phyloP scores from a whole-genome alignment of 1,140 invertebrate species.

The Uloborus diversus region DNA sequence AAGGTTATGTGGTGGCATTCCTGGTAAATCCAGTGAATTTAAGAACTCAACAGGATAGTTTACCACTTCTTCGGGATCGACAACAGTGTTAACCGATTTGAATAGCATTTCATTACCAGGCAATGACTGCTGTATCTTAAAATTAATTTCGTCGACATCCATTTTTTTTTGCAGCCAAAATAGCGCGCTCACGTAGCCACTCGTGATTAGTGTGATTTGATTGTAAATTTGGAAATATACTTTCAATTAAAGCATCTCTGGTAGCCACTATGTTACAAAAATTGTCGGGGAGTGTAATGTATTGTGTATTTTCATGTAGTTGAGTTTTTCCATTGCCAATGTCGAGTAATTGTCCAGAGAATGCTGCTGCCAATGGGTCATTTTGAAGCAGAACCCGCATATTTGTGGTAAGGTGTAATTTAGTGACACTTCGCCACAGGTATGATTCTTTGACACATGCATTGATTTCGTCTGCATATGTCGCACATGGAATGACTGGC shows the following conservation, averaged over 20 bases:
- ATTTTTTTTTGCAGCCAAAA: slow-evolving; percentile 46
- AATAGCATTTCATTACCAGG: slow-evolving; percentile 56
- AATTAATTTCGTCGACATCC: slow-evolving; percentile 30
- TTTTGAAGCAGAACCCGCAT: slow-evolving; percentile 44
- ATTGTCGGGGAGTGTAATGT: background rate
- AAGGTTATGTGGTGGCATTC: too few relatives aligned
- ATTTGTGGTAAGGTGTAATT: slow-evolving; percentile 48
- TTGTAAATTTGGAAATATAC: background rate
- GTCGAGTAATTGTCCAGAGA: slow-evolving; percentile 14
- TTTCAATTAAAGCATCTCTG: background rate
- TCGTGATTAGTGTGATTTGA: background rate
- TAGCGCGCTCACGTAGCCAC: slow-evolving; percentile 21
- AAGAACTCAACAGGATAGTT: too few relatives aligned
- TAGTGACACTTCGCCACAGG: too few relatives aligned
- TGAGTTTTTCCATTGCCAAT: slow-evolving; percentile 16
- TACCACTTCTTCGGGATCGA: too few relatives aligned
- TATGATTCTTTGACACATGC: too few relatives aligned
- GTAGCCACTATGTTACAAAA: background rate
- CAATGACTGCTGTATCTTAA: slow-evolving; percentile 58
- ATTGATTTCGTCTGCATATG: too few relatives aligned
- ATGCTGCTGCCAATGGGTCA: background rate
- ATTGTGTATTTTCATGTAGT: background rate
- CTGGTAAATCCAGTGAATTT: too few relatives aligned
- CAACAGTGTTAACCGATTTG: slow-evolving; percentile 63
- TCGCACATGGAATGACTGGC: too few relatives aligned